Evolutionary conservation across 2,888 invertebrate species (phyloP), one percentile per base, ranked within the genome.

Genomic region (Lepidonotus clava): DNA sequence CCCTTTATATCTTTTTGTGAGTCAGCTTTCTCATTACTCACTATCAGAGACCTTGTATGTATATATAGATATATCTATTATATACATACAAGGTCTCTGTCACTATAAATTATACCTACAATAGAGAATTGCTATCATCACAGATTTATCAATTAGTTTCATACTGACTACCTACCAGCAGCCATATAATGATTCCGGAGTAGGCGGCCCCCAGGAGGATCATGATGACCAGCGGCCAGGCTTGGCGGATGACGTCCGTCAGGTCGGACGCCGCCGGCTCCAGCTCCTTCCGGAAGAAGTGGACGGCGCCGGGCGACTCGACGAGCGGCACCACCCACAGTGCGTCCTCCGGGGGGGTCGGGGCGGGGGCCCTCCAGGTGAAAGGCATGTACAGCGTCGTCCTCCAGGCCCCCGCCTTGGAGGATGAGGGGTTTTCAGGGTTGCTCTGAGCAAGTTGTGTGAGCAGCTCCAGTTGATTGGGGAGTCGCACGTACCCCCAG

Each of bases 151-250:
- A n/a, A n/a, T n/a, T n/a, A n/a, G n/a, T n/a, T n/a, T n/a, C n/a
- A n/a, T n/a, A n/a, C n/a, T n/a, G n/a, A n/a, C n/a, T 61, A 84
- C 87, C 86, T 34, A 88, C 89, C 77, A 89, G 86, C 0, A 89
- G 85, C 89, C 89, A 89, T n/a, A 89, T 86, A 40, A 89, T 87
- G 53, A 89, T 89, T 0, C 89, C 89, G 34, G 89, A 89, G 77
- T 89, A 89, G 18, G 84, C 88, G 28, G 88, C 87, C 32, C 88
- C 89, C 0, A 89, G 80, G 28, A 89, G 51, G 24, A 89, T 89
- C 38, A 89, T 67, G 24, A 87, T 67, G 21, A 89, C 61, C 71
- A 89, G 66, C 32, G 89, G 89, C 89, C 89, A 89, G 32, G 88
- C 89, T 51, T 88, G 88, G 6, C 77, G 32, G 38, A 87, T 83